Conservation (phyloP, 2,888 invertebrate species). For the Lacanobia oleracea region DNA sequence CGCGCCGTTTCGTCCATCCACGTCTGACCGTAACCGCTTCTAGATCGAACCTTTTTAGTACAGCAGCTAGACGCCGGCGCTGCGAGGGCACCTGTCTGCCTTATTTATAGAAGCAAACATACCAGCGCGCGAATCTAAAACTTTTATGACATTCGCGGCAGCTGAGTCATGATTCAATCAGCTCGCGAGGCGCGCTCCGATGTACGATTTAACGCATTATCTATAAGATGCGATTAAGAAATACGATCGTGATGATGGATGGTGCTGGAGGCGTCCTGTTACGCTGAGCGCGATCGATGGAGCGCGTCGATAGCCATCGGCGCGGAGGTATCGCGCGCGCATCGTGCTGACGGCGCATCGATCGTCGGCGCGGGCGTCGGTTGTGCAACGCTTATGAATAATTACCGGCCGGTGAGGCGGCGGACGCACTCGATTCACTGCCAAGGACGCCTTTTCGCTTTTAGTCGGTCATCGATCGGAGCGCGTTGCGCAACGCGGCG, state of each 20-base stretch:
- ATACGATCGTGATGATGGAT: slow-evolving; percentile 71
- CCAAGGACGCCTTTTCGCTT: slow-evolving; percentile 86
- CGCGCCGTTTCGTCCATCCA: slow-evolving; percentile 56
- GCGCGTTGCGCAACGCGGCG: slow-evolving; percentile 72
- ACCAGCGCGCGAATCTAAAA: slow-evolving; percentile 66
- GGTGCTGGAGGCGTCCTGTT: slow-evolving; percentile 64
- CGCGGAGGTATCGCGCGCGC: slow-evolving; percentile 62
- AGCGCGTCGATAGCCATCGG: slow-evolving; percentile 76
- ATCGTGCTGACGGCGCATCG: slow-evolving; percentile 62
- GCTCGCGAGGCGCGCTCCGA: slow-evolving; percentile 59
- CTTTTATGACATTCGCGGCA: slow-evolving; percentile 69
- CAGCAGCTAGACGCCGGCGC: slow-evolving; percentile 74
- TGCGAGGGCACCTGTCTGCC: slow-evolving; percentile 75
- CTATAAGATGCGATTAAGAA: slow-evolving; percentile 70
- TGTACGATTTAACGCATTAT: slow-evolving; percentile 68
- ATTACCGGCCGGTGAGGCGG: slow-evolving; percentile 77
- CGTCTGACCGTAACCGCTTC: slow-evolving; percentile 60
- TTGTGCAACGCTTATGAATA: slow-evolving; percentile 83
- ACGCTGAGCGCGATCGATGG: slow-evolving; percentile 69
- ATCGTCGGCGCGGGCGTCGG: slow-evolving; percentile 68
- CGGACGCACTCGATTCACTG: slow-evolving; percentile 81
- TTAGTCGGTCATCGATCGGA: slow-evolving; percentile 79
- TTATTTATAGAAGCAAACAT: slow-evolving; percentile 73
- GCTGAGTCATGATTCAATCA: slow-evolving; percentile 70
- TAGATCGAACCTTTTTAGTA: slow-evolving; percentile 77